phyloP scores from a whole-genome alignment of 2,113 vertebrate genomes.

The Lycocorax pyrrhopterus region DNA sequence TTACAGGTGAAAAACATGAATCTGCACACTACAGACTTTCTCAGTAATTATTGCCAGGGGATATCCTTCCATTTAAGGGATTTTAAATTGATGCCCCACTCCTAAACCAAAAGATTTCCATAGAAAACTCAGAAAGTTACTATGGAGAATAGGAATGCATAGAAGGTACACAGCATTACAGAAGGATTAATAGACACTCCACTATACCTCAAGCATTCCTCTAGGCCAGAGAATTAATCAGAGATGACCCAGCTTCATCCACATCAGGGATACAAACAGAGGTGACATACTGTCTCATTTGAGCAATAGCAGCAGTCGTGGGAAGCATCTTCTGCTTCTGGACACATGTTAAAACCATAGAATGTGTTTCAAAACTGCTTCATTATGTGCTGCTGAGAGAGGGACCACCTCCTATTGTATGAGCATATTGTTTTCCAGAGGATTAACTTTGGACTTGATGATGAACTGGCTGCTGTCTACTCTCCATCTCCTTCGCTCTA shows the following conservation, averaged over 20 bases:
- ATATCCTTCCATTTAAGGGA: not conserved
- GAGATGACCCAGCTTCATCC: not conserved
- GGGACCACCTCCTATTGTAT: not conserved
- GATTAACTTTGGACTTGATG: not conserved
- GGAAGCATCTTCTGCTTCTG: not conserved
- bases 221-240: not conserved
- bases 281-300: not conserved
- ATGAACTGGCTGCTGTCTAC: not conserved
- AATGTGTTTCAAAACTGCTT: not conserved
- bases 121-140: not conserved
- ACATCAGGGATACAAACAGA: not conserved
- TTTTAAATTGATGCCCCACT: not conserved
- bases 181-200: not conserved
- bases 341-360: not conserved
- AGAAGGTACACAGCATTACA: not conserved
- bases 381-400: not conserved
- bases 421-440: not conserved
- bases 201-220: not conserved
- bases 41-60: not conserved
- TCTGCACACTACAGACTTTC: not conserved
- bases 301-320: not conserved
- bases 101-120: not conserved
- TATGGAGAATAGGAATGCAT: not conserved
- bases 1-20: not conserved
- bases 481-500: not conserved